Evolutionary conservation across 2,797 vertebrate genomes (phyloP).

Genomic region (Etheostoma nigrum): DNA sequence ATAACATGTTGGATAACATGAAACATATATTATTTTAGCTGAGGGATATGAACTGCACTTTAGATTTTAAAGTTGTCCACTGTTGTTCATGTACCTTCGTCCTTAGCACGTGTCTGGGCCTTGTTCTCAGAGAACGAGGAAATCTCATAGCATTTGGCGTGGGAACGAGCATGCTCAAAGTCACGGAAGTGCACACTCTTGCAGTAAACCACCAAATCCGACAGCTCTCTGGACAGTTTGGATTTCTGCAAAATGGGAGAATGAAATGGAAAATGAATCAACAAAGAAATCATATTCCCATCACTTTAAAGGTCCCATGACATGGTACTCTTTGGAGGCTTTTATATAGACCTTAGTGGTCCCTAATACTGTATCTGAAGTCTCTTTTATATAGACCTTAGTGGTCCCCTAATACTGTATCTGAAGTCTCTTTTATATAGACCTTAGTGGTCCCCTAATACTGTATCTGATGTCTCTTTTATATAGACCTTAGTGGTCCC

Average conservation of each 20-base stretch:
- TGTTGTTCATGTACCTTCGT: conserved; percentile 80
- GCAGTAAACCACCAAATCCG: conserved; percentile 93
- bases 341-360: no score
- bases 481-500: no score
- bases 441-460: no score
- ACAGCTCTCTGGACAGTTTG: conserved; percentile 88
- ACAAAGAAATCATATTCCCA: not conserved
- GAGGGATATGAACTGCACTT: not conserved
- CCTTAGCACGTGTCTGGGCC: conserved; percentile 89
- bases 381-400: no score
- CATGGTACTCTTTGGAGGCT: no score
- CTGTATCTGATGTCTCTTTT: no score
- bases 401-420: no score
- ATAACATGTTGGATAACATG: not conserved
- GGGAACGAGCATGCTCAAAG: conserved; percentile 86
- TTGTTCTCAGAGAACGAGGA: conserved; percentile 95
- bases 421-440: no score
- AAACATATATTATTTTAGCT: not conserved
- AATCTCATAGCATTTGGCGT: conserved; percentile 89
- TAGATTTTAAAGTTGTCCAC: not conserved
- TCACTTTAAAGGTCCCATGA: not conserved
- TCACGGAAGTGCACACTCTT: conserved; percentile 90
- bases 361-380: no score
- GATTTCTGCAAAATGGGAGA: conserved; percentile 80
- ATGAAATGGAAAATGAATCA: not conserved